Base-by-base conservation (phyloP, 2,113 vertebrate species). In the Drymodes brunneopygia region DNA sequence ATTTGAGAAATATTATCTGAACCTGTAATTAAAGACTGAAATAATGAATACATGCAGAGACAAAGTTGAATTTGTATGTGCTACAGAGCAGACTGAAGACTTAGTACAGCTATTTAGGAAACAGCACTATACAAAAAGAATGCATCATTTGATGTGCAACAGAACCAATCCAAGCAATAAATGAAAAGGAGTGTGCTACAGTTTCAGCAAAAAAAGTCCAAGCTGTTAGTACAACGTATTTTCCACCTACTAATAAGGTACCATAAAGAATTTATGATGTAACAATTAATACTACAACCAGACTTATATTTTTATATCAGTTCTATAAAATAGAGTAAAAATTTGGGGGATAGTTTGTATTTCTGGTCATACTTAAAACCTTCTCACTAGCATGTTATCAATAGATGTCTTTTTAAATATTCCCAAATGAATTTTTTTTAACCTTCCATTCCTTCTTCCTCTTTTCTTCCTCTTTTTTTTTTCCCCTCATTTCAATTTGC, bases 391-490 rank as follows among this genome's bases (percentile, higher is more conserved):
- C 29, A 70, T 69, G 42, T 33, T 60, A 60, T 80, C 42, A 93
- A 87, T 89, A 95, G 42, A 94, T 73, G 31, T 11, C 12, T 97
- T 96, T 93, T 86, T 51, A 88, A 95, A 94, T 90, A 97, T 94
- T 90, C 67, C 51, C 61, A 96, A 95, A 88, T 85, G 24, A 84
- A 5, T 56, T 90, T 19, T 33, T 96, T 96, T 92, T 54, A n/a
- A 31, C 42, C 21, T 73, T 66, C 3, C 1, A 81, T 65, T 40
- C 15, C 85, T 79, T 51, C 2, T 73, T 40, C 11, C 3, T 38
- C 10, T 3, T 12, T 58, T 14, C 6, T 2, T 13, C 16, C 7
- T 38, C 7, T 22, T 6, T 11, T 50, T 16, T 16, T 7, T 14
- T 16, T 0, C 1, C 25, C 8, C 14, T 31, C 1, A 4, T 84